Conservation (phyloP, 2,888 invertebrate species). For the Allolobophora icterica region DNA sequence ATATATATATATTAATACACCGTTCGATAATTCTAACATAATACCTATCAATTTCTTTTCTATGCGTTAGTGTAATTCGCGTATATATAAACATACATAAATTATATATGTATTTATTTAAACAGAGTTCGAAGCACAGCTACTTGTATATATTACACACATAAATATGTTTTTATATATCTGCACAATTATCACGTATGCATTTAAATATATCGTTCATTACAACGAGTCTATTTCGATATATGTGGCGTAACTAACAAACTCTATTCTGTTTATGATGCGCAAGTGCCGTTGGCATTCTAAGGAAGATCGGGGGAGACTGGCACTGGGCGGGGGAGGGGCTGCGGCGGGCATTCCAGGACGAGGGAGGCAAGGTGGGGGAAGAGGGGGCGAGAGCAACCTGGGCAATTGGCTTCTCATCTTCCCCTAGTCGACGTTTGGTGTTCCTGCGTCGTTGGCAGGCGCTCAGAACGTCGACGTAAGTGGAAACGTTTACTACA, state of each 20-base stretch:
- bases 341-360: background rate
- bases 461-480: background rate
- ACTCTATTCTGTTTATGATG: background rate
- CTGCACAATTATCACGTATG: background rate
- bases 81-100: too few species aligned
- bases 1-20: too few species aligned
- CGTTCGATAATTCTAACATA: too few species aligned
- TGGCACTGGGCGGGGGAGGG: background rate
- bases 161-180: background rate
- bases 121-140: too few species aligned
- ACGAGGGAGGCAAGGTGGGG: background rate
- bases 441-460: background rate
- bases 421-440: background rate
- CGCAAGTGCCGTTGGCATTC: background rate
- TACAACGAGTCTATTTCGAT: background rate
- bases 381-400: background rate
- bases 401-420: slow-evolving; percentile 11
- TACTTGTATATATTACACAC: too few species aligned
- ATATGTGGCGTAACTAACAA: slow-evolving; percentile 1
- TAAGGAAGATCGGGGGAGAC: background rate
- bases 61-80: too few species aligned
- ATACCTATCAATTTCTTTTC: too few species aligned
- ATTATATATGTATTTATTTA: too few species aligned
- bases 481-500: slow-evolving; percentile 14
- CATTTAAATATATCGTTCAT: too few species aligned